Conservation (phyloP, 2,113 vertebrate species). For the Onychorhynchus coronatus region DNA sequence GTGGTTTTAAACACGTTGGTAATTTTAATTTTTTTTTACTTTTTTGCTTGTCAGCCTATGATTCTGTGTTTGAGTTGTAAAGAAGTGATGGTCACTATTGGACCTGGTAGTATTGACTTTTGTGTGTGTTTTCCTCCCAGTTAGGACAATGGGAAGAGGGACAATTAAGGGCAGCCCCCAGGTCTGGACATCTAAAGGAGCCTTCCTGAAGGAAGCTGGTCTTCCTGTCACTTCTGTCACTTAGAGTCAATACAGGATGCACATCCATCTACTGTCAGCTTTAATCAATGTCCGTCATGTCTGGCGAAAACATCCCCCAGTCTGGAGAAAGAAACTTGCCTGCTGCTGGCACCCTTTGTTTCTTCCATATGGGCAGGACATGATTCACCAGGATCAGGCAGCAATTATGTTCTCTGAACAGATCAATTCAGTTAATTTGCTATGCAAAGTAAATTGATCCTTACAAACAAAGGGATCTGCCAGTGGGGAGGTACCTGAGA, state of each 20-base stretch:
- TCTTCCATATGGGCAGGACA: conserved; percentile 86
- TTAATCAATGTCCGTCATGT: conserved; percentile 76
- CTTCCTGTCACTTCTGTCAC: not conserved
- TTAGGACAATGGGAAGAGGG: not conserved
- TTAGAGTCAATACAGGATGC: conserved; percentile 53
- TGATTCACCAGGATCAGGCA: conserved; percentile 90
- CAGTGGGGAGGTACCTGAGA: conserved; percentile 90
- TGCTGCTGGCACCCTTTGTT: conserved; percentile 79
- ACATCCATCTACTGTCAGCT: conserved; percentile 65
- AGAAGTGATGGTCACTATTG: accelerated
- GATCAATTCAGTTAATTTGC: conserved; percentile 94
- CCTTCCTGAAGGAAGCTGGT: not conserved
- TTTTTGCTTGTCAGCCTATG: not conserved
- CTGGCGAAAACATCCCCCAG: conserved; percentile 58
- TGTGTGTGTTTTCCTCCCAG: not conserved
- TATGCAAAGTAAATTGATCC: conserved; percentile 92
- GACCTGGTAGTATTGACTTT: accelerated
- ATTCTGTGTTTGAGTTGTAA: not conserved
- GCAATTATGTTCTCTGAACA: conserved; percentile 89
- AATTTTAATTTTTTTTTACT: not conserved
- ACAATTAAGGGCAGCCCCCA: not conserved
- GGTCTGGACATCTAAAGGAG: not conserved
- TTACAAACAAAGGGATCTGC: conserved; percentile 84
- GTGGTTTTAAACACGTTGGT: not conserved
- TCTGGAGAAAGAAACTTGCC: conserved; percentile 45